phyloP scores from a whole-genome alignment of 2,888 invertebrate species.

The Drosophila tanythrix region DNA sequence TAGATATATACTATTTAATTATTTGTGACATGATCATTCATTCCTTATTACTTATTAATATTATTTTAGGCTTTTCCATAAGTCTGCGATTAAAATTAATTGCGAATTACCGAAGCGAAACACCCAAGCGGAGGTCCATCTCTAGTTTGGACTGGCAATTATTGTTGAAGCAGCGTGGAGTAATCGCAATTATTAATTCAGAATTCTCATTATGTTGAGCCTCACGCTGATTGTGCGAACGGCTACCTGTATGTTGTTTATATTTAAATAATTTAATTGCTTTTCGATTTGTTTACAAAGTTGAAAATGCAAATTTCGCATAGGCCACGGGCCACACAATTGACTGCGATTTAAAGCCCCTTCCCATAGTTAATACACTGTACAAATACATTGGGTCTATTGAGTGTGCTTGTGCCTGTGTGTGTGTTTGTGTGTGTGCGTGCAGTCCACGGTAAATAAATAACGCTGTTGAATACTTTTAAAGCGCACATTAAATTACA shows the following conservation, averaged over 20 bases:
- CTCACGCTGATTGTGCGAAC: conserved; percentile 50
- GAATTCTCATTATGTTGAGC: conserved; percentile 69
- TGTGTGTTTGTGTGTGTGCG: not conserved
- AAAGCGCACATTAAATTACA: conserved; percentile 30
- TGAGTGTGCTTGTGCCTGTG: conserved; percentile 12
- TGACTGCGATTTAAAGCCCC: conserved; percentile 72
- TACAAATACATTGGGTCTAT: conserved; percentile 13
- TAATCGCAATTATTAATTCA: conserved; percentile 73
- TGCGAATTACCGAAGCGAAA: not conserved
- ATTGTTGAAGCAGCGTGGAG: conserved; percentile 36
- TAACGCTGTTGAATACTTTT: conserved; percentile 36
- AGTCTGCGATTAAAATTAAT: not conserved
- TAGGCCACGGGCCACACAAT: conserved; percentile 71
- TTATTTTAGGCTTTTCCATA: not conserved
- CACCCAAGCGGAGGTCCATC: conserved; percentile 28
- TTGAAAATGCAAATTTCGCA: conserved; percentile 73
- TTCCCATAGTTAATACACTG: conserved; percentile 48
- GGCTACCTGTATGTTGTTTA: conserved; percentile 69
- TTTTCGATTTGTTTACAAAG: conserved; percentile 79
- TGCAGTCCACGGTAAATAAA: conserved; percentile 38
- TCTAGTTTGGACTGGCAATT: conserved; percentile 28
- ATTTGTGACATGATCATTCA: not conserved
- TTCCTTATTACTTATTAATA: not conserved
- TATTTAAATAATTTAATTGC: conserved; percentile 80
- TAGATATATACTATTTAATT: not conserved